Evolutionary conservation across 2,888 invertebrate genomes (phyloP), one percentile per base, ranked within the genome.

Genomic region (Danaus chrysippus): DNA sequence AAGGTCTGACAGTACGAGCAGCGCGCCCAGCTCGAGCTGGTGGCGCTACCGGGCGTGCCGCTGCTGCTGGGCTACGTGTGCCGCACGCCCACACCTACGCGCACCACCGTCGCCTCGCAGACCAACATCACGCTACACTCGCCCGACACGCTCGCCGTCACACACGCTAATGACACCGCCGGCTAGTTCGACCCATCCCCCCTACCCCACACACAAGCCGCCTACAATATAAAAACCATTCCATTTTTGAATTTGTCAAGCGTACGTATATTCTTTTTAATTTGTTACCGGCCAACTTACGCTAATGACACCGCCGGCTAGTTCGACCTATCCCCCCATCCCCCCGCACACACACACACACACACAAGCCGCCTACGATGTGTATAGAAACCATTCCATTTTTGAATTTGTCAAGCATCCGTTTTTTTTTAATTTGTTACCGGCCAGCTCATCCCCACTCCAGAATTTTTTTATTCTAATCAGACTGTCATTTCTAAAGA

Each of bases 1-100:
- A 95, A 95, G 88, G 94, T 88, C 81, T 90, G 90, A 90, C 90
- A 87, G 82, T 86, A 86, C 87, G 83, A 79, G 73, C 84, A 78
- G 78, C 84, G 86, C 86, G 83, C 78, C 74, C 85, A 81, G 67
- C 79, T 86, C 46, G 85, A 84, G 75, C 79, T 87, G 64, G 84
- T 87, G 58, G 86, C 88, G 66, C 77, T 86, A 70, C 87, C 87
- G 42, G 87, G 84, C 71, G 84, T 81, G 74, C 86, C 88, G 62
- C 79, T 86, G 66, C 78, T 89, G 68, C 84, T 89, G 54, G 88
- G 90, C 69, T 87, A 83, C 77, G 86, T 86, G 72, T 82, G 73
- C 76, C 83, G 82, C 71, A 77, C 75, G 62, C 71, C 70, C 56
- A 63, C 59, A 55, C 54, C 56, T 54, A 46, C 64, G 56, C 68